These are phyloP conservation scores for Tupiocoris notatus DNA, from an alignment of 2,888 invertebrate species.

Conservation along the genomic window DNA sequence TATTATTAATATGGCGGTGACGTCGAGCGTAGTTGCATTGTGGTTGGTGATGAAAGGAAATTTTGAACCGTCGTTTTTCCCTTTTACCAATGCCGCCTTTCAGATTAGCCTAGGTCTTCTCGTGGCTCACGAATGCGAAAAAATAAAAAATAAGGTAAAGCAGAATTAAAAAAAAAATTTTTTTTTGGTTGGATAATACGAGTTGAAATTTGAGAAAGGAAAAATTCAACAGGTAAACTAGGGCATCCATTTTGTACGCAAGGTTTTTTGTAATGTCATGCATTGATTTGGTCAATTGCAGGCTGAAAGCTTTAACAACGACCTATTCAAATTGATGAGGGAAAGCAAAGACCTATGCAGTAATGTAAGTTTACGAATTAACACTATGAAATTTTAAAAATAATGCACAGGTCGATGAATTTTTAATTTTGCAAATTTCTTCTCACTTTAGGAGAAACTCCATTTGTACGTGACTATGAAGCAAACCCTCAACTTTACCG, in stretches of 20 bases:
- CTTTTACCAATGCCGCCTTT: neutral
- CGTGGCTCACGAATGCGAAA: neutral
- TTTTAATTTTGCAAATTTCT: constrained; percentile 8
- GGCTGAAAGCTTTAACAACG: constrained; percentile 35
- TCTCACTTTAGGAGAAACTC: constrained; percentile 25
- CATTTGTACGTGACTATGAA: constrained; percentile 40
- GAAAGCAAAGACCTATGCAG: constrained; percentile 39
- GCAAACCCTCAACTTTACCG: constrained; percentile 34
- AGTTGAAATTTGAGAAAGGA: too few species aligned
- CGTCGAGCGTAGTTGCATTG: neutral
- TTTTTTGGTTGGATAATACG: too few species aligned
- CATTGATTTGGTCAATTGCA: constrained; percentile 1
- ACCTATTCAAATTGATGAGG: constrained; percentile 41
- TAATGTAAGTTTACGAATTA: constrained; percentile 19
- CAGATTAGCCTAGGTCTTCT: neutral
- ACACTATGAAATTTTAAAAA: neutral
- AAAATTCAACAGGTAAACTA: too few species aligned
- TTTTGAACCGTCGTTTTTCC: neutral
- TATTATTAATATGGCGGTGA: neutral
- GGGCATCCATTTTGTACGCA: too few species aligned
- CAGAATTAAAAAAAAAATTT: neutral
- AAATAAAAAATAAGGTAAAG: neutral
- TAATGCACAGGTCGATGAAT: neutral
- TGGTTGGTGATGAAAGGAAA: neutral
- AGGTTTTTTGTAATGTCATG: neutral